Conservation (phyloP, 2,797 vertebrate species). For the Gadopsis bispinosus region DNA sequence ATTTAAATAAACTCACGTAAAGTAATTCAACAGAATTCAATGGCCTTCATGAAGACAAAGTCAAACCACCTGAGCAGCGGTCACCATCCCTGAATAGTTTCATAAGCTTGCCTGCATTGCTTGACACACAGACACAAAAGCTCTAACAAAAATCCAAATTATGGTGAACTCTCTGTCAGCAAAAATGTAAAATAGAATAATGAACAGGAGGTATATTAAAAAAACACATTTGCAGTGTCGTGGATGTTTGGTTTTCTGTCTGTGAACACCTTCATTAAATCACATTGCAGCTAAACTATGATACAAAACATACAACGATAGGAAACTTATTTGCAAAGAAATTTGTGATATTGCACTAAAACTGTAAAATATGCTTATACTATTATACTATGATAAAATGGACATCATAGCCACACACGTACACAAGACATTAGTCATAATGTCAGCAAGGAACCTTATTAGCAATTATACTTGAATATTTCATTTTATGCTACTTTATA, state of each 20-base stretch:
- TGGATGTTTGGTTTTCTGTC: background rate
- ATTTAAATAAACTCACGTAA: constrained; percentile 67
- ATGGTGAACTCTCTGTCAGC: background rate
- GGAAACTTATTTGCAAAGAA: background rate
- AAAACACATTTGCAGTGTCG: background rate
- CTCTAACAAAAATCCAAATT: background rate
- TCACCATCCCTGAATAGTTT: constrained; percentile 17
- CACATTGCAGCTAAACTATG: background rate
- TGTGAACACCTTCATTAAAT: background rate
- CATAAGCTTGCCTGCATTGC: background rate
- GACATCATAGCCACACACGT: background rate
- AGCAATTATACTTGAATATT: background rate
- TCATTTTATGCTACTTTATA: background rate
- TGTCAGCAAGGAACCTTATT: background rate
- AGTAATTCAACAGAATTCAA: constrained; percentile 60
- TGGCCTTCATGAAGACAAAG: constrained; percentile 63
- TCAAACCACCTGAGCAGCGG: constrained; percentile 47
- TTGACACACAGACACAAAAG: background rate
- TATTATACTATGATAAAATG: background rate
- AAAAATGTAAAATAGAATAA: background rate
- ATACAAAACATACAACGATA: background rate
- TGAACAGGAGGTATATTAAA: background rate
- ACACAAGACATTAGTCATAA: background rate
- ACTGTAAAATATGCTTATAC: background rate
- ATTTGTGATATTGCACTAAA: background rate